Evolutionary conservation across 2,797 vertebrate genomes (phyloP).

Genomic region (Prionace glauca): DNA sequence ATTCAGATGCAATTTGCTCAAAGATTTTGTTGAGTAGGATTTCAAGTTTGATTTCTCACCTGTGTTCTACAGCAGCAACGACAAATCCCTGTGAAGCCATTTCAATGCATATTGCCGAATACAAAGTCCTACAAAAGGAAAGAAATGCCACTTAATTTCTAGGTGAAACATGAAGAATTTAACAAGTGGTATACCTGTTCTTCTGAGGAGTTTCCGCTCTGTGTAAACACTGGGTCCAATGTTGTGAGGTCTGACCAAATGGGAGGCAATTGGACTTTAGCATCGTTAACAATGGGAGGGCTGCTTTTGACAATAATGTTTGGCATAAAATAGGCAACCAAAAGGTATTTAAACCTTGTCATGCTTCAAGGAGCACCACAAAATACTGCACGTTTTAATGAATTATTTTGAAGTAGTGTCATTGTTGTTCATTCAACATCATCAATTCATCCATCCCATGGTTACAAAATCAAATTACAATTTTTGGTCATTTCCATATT

Average conservation of each 20-base stretch:
- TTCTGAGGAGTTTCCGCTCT: not conserved
- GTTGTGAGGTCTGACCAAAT: not conserved
- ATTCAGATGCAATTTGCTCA: not conserved
- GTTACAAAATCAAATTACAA: not conserved
- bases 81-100: constrained; percentile 88
- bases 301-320: not conserved
- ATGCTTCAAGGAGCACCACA: not conserved
- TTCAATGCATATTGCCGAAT: constrained; percentile 85
- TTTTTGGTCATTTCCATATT: not conserved
- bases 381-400: not conserved
- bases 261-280: not conserved
- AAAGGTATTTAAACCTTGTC: not conserved
- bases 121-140: constrained; percentile 73
- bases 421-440: not conserved
- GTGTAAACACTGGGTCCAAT: not conserved
- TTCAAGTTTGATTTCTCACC: constrained; percentile 56
- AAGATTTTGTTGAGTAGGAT: not conserved
- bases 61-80: constrained; percentile 89
- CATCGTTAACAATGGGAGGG: not conserved
- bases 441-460: not conserved
- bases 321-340: not conserved
- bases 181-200: not conserved
- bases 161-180: not conserved
- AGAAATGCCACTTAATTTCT: constrained; percentile 19
- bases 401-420: not conserved